Evolutionary conservation across 2,888 invertebrate genomes (phyloP), one percentile per base, ranked within the genome.

Genomic region (Megamerina dolium): DNA sequence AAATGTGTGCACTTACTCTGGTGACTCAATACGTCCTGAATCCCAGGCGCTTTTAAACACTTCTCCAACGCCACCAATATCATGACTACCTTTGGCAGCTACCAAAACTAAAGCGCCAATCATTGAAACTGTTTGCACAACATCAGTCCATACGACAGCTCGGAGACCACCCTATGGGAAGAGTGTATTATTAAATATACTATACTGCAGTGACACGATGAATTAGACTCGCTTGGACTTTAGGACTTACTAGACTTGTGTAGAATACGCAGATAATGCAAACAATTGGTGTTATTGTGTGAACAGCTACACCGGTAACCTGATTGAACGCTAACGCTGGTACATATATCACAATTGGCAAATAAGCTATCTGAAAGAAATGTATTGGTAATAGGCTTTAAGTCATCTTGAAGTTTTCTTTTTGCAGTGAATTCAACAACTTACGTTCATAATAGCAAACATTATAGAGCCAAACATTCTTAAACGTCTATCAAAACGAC

Each of bases 251-350:
- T 66, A 85, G 77, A 55, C 85, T 83, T 1, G 88, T 91, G 61
- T 91, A 91, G 66, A 91, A 87, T 45, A 89, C 87, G 70, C 90
- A 91, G 42, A 91, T 84, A 29, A 86, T 63, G 60, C 89, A 89
- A 9, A 90, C 86, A 29, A 87, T 80, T 3, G 89, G 83, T 1
- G 90, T 88, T 9, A 89, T 83, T 19, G 86, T 75, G 67, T 90
- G 89, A 9, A 90, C 79, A 52, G 83, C 81, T 3, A 90, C 79
- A 30, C 90, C 90, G 43, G 90, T 91, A 17, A 91, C 91, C 80
- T 86, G 85, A 73, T 86, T 86, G 63, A 86, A 86, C 23, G 86
- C 86, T 54, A 86, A 67, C 1, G 86, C 86, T 26, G 86, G 86
- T 23, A 86, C 85, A 60, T 85, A 86, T 55, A 87, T 84, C 3